Evolutionary conservation across 2,888 invertebrate genomes (phyloP).

Genomic region (Cheilosia variabilis): DNA sequence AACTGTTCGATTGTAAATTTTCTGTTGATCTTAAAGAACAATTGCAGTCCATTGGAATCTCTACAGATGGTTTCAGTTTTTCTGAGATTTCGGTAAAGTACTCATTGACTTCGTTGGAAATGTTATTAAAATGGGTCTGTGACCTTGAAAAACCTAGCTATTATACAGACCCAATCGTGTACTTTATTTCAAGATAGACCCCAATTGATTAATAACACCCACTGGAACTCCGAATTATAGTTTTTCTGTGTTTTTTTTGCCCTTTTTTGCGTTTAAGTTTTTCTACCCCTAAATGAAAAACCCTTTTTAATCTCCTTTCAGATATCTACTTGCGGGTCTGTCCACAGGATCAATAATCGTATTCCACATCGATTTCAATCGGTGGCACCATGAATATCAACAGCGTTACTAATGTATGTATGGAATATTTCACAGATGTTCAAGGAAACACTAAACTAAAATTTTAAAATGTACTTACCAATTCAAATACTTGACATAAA

Average conservation of each 20-base stretch:
- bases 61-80: too few relatives aligned
- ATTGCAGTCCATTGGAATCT: too few relatives aligned
- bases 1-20: too few relatives aligned
- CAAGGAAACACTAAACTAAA: slow-evolving; percentile 50
- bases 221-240: neutral
- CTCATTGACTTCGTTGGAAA: too few relatives aligned
- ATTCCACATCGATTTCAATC: slow-evolving; percentile 99
- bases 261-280: neutral
- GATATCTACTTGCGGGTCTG: slow-evolving; percentile 97
- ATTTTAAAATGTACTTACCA: slow-evolving; percentile 77
- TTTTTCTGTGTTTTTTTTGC: neutral
- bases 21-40: too few relatives aligned
- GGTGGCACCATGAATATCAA: slow-evolving; percentile 98
- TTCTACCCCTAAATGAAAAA: neutral
- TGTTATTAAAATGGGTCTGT: too few relatives aligned
- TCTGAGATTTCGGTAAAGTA: too few relatives aligned
- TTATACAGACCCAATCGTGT: too few relatives aligned
- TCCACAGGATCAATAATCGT: slow-evolving; percentile 99
- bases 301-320: slow-evolving; percentile 80
- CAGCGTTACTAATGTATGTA: slow-evolving; percentile 90
- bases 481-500: slow-evolving; percentile 61
- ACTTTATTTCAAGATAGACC: too few relatives aligned
- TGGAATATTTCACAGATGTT: slow-evolving; percentile 78
- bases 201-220: too few relatives aligned
- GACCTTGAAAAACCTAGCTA: too few relatives aligned